Base-by-base conservation (phyloP, 2,113 vertebrate species). In the Oncorhynchus mykiss region DNA sequence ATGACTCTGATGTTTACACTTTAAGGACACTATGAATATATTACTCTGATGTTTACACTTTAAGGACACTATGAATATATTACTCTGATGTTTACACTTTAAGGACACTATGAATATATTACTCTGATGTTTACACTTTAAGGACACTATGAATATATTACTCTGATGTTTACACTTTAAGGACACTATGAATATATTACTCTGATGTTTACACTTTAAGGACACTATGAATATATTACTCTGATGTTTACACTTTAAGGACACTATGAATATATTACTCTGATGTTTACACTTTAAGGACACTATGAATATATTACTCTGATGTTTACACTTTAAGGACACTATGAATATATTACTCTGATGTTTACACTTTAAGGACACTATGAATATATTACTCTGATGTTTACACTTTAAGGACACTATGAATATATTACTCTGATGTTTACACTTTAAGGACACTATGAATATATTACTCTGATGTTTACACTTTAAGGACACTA, bases 181-280 rank as follows among this genome's bases (percentile, higher is more conserved):
- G 29, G 29, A 31, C 1, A 31, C 29, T 31, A 31, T 5, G 29
- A 31, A 31, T 31, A 31, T 31, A 45, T 34, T 34, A 34, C 57
- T n/a, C 5, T 8, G 13, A 59, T n/a, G 24, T n/a, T 68, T 18
- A 31, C 7, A 66, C 54, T 60, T 72, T 11, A 51, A 78, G 31
- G 57, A 25, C 39, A 25, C 27, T 48, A 73, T 66, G 4, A 78
- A 73, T 69, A 72, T 25, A 76, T 51, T 75, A 25, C 34, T 79
- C 20, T 48, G 59, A 76, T 84, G 29, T n/a, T 31, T 5, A 31
- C 29, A 31, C 29, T 5, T 31, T 31, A 31, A 31, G 4, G 29
- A 31, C 2, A 31, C 29, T 31, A 31, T 31, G 29, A 31, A 31
- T 31, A 31, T 31, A 45, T 34, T 34, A 34, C 57, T n/a, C 5